Conservation (phyloP, 2,888 invertebrate species). For the Drosophila buzzatii region DNA sequence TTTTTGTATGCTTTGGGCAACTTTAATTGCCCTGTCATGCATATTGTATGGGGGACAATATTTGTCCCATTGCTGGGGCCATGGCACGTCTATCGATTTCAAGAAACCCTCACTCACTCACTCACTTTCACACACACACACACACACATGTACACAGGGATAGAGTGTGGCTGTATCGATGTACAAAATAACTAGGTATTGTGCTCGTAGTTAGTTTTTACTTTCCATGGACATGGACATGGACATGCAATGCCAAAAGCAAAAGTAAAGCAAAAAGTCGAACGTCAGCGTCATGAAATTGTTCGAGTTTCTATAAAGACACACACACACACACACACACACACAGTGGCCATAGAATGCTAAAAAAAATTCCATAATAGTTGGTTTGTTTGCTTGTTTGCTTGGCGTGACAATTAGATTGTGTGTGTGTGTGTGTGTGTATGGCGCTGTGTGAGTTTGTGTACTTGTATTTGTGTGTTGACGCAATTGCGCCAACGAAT, state of each 20-base stretch:
- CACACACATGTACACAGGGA: neutral
- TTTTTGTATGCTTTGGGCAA: constrained; percentile 56
- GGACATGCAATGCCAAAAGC: constrained; percentile 74
- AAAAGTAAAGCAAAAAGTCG: constrained; percentile 69
- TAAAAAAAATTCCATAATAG: constrained; percentile 77
- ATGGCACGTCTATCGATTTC: constrained; percentile 67
- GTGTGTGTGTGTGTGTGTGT: constrained; percentile 37
- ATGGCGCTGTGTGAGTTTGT: constrained; percentile 25
- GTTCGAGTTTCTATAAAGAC: constrained; percentile 46
- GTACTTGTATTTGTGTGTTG: constrained; percentile 50
- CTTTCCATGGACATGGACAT: constrained; percentile 70
- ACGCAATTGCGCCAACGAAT: constrained; percentile 76
- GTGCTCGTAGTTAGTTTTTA: constrained; percentile 60
- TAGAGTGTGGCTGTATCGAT: constrained; percentile 25
- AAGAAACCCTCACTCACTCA: constrained; percentile 24
- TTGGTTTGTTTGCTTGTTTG: constrained; percentile 64
- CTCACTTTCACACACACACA: neutral
- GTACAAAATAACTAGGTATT: constrained; percentile 48
- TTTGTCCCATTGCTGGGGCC: constrained; percentile 55
- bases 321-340: constrained; percentile 21
- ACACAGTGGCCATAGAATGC: constrained; percentile 28
- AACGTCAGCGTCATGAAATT: constrained; percentile 71
- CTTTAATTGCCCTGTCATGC: constrained; percentile 69
- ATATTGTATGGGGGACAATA: constrained; percentile 56
- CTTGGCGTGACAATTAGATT: constrained; percentile 80